Evolutionary conservation across 2,797 vertebrate species (phyloP).

Genomic region (Cynopterus sphinx): DNA sequence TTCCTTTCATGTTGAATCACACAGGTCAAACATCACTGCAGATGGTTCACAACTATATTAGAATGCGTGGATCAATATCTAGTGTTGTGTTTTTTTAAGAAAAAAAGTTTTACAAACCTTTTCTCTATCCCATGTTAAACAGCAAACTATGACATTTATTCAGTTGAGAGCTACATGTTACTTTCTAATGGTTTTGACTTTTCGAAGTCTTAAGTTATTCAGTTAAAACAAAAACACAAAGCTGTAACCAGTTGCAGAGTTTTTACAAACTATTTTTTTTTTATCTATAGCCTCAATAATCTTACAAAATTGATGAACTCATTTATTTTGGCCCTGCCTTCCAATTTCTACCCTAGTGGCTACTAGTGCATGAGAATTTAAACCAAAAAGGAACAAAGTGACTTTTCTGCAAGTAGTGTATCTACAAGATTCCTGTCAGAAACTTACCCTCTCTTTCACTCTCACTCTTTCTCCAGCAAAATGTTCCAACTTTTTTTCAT

Average conservation of each 20-base stretch:
- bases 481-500: constrained; percentile 17
- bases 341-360: not conserved
- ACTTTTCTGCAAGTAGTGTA: not conserved
- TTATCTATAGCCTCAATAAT: constrained; percentile 21
- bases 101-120: constrained; percentile 1
- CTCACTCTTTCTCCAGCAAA: constrained; percentile 31
- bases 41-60: constrained; percentile 63
- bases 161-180: not conserved
- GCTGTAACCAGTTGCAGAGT: not conserved
- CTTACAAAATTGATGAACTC: constrained; percentile 18
- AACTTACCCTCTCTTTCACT: not conserved
- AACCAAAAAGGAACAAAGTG: constrained; percentile 15
- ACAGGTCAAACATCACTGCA: constrained; percentile 58
- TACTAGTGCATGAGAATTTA: constrained; percentile 20
- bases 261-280: constrained; percentile 49
- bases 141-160: constrained; percentile 36
- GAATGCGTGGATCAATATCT: constrained; percentile 54
- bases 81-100: not conserved
- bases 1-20: constrained; percentile 59
- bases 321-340: constrained; percentile 28
- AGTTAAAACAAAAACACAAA: constrained; percentile 17
- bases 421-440: not conserved
- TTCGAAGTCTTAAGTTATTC: not conserved
- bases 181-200: not conserved
- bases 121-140: constrained; percentile 48